phyloP scores from a whole-genome alignment of 2,888 invertebrate species.

The Leptodirus hochenwartii region DNA sequence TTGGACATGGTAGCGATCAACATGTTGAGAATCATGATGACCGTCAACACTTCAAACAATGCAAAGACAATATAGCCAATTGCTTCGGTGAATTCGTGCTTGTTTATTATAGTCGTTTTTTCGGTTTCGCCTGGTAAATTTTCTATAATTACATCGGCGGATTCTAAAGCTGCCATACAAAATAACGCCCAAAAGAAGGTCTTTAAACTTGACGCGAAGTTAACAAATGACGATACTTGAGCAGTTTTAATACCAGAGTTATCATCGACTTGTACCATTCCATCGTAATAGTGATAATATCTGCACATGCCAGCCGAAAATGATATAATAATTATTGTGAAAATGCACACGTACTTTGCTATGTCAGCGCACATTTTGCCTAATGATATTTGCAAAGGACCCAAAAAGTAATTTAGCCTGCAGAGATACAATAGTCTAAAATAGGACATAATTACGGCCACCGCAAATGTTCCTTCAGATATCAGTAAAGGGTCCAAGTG shows the following conservation, averaged over 20 bases:
- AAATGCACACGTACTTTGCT: conserved; percentile 40
- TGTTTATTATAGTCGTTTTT: conserved; percentile 30
- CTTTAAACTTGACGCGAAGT: conserved; percentile 36
- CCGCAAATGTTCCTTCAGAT: conserved; percentile 44
- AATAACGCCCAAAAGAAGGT: conserved; percentile 54
- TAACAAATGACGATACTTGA: conserved; percentile 36
- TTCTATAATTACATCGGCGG: conserved; percentile 44
- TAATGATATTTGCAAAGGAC: conserved; percentile 45
- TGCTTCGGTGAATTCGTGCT: conserved; percentile 41
- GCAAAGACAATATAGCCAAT: conserved; percentile 50
- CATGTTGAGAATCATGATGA: conserved; percentile 60
- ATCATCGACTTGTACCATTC: conserved; percentile 38
- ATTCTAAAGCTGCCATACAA: conserved; percentile 44
- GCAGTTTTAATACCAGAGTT: conserved; percentile 36
- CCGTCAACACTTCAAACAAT: conserved; percentile 49
- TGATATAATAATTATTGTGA: conserved; percentile 36
- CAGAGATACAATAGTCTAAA: conserved; percentile 43
- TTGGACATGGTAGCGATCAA: conserved; percentile 65
- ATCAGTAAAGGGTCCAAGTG: conserved; percentile 42
- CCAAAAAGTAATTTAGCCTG: conserved; percentile 42
- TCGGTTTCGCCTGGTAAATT: conserved; percentile 32
- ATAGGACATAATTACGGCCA: conserved; percentile 48
- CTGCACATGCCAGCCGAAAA: conserved; percentile 41
- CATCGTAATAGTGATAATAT: conserved; percentile 46
- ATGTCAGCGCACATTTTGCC: conserved; percentile 51